These are phyloP conservation scores for Drosophila lacicola DNA, from an alignment of 2,888 invertebrate genomes.

Conservation along the genomic window DNA sequence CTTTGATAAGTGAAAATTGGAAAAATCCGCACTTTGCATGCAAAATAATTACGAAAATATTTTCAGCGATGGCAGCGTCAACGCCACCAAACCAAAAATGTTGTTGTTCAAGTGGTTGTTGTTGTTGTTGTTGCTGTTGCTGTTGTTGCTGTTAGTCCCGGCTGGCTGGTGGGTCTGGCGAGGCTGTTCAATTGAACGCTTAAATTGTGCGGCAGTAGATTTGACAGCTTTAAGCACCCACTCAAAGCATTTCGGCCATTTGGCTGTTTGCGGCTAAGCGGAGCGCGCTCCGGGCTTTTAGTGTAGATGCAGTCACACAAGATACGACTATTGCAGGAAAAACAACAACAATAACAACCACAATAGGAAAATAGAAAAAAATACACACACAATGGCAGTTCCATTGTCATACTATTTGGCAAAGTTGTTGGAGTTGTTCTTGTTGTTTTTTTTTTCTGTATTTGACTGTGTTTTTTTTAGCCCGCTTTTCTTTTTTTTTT, in stretches of 20 bases:
- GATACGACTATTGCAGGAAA: constrained; percentile 21
- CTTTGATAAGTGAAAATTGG: constrained; percentile 81
- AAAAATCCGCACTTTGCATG: constrained; percentile 80
- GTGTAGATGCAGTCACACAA: constrained; percentile 24
- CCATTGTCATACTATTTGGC: constrained; percentile 69
- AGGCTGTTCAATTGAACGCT: constrained; percentile 62
- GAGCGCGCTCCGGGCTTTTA: constrained; percentile 28
- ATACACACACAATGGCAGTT: constrained; percentile 43
- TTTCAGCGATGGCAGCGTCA: constrained; percentile 40
- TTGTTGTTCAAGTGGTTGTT: constrained; percentile 15
- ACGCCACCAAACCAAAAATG: constrained; percentile 4
- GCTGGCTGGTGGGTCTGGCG: not conserved
- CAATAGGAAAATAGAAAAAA: constrained; percentile 11
- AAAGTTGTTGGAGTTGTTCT: constrained; percentile 52
- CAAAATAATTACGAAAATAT: constrained; percentile 80
- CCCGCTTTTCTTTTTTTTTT: constrained; percentile 18
- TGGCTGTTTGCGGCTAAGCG: constrained; percentile 62
- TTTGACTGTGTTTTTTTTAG: constrained; percentile 28
- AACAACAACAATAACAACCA: constrained; percentile 9
- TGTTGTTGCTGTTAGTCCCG: not conserved
- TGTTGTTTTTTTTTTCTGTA: constrained; percentile 20
- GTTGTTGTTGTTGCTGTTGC: constrained; percentile 15
- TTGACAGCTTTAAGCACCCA: constrained; percentile 74
- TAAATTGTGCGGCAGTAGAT: constrained; percentile 67
- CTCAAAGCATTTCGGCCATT: constrained; percentile 59